phyloP scores from a whole-genome alignment of 2,888 invertebrate genomes.

The Magallana nippona region DNA sequence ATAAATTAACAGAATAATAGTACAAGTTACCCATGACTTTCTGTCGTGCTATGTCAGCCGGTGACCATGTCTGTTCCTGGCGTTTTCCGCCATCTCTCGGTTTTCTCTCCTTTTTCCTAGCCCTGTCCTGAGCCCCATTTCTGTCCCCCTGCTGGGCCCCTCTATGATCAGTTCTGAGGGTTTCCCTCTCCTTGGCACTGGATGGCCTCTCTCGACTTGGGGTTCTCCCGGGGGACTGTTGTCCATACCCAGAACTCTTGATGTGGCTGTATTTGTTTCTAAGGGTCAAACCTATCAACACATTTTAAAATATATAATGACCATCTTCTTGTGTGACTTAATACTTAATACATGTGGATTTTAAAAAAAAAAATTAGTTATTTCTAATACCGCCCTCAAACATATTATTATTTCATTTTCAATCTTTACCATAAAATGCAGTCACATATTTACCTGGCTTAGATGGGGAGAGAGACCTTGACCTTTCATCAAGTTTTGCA shows the following conservation, averaged over 20 bases:
- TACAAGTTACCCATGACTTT: conserved; percentile 59
- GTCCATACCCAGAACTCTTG: conserved; percentile 74
- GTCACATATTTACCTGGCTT: conserved; percentile 53
- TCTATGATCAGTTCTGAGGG: conserved; percentile 2
- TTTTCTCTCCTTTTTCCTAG: not conserved
- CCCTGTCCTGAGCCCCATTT: not conserved
- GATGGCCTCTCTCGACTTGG: conserved; percentile 37
- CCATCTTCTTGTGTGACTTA: too few relatives aligned
- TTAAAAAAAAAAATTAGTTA: too few relatives aligned
- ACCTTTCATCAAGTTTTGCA: conserved; percentile 39
- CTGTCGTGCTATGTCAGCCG: conserved; percentile 62
- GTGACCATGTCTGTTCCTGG: conserved; percentile 58
- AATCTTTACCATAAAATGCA: too few relatives aligned
- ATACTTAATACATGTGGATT: too few relatives aligned
- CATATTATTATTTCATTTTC: too few relatives aligned
- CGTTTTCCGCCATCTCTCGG: not conserved
- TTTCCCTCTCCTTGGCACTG: conserved; percentile 22
- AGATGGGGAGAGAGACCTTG: conserved; percentile 47
- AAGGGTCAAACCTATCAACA: conserved; percentile 49
- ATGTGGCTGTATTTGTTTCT: conserved; percentile 64
- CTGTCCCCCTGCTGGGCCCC: conserved; percentile 11
- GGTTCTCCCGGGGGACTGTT: conserved; percentile 51
- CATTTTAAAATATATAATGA: not conserved
- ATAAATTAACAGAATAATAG: too few relatives aligned
- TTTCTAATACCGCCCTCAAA: too few relatives aligned